phyloP scores from a whole-genome alignment of 2,797 vertebrate species.

The Otolemur crassicaudatus region DNA sequence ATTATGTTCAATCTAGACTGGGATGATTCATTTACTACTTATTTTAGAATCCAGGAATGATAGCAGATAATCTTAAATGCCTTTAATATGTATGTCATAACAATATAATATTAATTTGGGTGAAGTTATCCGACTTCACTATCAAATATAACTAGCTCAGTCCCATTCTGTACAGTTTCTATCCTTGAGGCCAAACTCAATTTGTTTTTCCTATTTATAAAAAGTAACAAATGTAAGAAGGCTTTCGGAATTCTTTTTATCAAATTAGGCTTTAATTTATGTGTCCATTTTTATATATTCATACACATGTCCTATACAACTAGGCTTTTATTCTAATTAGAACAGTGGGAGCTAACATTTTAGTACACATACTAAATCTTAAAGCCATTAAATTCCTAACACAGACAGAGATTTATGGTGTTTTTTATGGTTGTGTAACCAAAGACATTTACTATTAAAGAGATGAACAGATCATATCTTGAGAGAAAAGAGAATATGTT shows the following conservation, averaged over 20 bases:
- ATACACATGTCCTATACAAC: not conserved
- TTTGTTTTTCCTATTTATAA: not conserved
- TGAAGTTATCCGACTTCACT: not conserved
- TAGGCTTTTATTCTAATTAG: not conserved
- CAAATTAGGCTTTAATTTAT: not conserved
- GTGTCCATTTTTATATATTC: not conserved
- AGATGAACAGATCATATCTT: not conserved
- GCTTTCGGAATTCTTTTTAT: conserved; percentile 35
- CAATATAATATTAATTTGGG: not conserved
- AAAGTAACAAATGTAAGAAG: not conserved
- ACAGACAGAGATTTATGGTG: not conserved
- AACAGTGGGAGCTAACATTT: not conserved
- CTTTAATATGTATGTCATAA: not conserved
- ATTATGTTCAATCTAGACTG: not conserved
- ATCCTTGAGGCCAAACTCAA: not conserved
- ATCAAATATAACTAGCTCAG: not conserved
- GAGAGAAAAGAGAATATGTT: not conserved
- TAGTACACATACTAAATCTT: not conserved
- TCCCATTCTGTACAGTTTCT: not conserved
- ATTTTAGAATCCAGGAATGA: conserved; percentile 31
- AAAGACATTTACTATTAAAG: not conserved
- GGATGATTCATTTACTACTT: not conserved
- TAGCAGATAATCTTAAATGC: not conserved
- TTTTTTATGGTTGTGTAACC: not conserved
- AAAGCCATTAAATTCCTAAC: not conserved